phyloP scores from a whole-genome alignment of 2,888 invertebrate genomes.

The Cataglyphis altisquamis region DNA sequence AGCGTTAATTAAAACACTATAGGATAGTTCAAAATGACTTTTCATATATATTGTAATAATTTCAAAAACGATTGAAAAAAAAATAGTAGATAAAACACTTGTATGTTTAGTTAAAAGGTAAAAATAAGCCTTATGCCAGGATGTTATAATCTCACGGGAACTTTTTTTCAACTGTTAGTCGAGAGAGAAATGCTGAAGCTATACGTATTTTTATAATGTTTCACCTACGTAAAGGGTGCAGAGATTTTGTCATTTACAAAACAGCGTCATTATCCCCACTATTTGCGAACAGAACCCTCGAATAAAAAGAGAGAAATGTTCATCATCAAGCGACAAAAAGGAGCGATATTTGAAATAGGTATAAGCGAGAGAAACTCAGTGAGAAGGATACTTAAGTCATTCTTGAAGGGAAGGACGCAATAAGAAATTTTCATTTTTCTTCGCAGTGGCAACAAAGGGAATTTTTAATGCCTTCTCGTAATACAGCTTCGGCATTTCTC shows the following conservation, averaged over 20 bases:
- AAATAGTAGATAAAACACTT: too few relatives aligned
- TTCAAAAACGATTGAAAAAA: too few relatives aligned
- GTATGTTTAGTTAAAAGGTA: background rate
- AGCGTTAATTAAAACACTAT: too few relatives aligned
- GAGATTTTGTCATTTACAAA: slow-evolving; percentile 50
- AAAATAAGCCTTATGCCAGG: background rate
- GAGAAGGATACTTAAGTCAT: slow-evolving; percentile 68
- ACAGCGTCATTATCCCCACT: slow-evolving; percentile 12
- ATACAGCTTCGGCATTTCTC: slow-evolving; percentile 1
- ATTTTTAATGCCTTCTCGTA: slow-evolving; percentile 46
- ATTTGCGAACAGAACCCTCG: background rate
- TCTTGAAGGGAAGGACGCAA: slow-evolving; percentile 37
- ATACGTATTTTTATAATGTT: slow-evolving; percentile 57
- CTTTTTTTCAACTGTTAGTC: slow-evolving; percentile 3
- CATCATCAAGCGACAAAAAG: background rate
- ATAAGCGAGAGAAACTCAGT: slow-evolving; percentile 70
- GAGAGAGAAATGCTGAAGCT: slow-evolving; percentile 3
- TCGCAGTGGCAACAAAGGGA: slow-evolving; percentile 10
- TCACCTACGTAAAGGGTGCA: slow-evolving; percentile 40
- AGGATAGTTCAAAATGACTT: too few relatives aligned
- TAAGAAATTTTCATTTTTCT: slow-evolving; percentile 52
- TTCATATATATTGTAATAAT: too few relatives aligned
- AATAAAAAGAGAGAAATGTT: slow-evolving; percentile 12
- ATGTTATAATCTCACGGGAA: background rate
- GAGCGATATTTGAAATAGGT: slow-evolving; percentile 64